Conservation (phyloP, 1,140 invertebrate genomes). For the Oreohelix idahoensis region DNA sequence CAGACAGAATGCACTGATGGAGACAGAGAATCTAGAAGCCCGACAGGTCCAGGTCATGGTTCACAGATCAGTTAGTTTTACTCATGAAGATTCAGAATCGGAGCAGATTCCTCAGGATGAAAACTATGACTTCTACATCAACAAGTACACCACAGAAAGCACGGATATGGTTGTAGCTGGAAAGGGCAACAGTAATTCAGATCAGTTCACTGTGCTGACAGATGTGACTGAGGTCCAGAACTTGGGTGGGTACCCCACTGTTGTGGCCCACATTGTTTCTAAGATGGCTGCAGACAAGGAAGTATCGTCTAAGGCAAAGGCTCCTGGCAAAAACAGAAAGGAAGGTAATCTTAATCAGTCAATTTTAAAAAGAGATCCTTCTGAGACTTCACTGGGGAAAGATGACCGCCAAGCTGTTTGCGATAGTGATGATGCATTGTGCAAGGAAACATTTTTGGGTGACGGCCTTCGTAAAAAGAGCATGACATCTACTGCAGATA, state of each 20-base stretch:
- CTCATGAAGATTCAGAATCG: slow-evolving; percentile 1
- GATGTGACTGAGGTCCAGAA: slow-evolving; percentile 9
- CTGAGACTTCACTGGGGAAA: background rate
- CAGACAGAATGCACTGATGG: background rate
- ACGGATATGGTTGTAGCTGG: background rate
- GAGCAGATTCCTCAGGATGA: background rate
- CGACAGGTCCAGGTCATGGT: slow-evolving; percentile 28
- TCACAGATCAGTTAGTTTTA: slow-evolving; percentile 24
- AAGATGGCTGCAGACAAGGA: slow-evolving; percentile 6
- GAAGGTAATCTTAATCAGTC: background rate
- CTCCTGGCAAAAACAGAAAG: background rate
- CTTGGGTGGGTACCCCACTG: background rate
- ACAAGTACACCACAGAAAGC: slow-evolving; percentile 18
- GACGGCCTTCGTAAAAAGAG: background rate
- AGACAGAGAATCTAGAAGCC: background rate
- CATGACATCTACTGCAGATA: background rate
- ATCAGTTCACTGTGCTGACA: background rate
- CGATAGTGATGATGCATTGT: background rate
- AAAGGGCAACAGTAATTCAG: background rate
- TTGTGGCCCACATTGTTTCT: slow-evolving; percentile 23
- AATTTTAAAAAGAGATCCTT: background rate
- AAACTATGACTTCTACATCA: slow-evolving; percentile 8
- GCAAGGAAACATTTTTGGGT: background rate
- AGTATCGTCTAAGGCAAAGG: background rate
- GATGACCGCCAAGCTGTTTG: background rate